Evolutionary conservation across 2,888 invertebrate species (phyloP).

Genomic region (Blastobasis lacticolella): DNA sequence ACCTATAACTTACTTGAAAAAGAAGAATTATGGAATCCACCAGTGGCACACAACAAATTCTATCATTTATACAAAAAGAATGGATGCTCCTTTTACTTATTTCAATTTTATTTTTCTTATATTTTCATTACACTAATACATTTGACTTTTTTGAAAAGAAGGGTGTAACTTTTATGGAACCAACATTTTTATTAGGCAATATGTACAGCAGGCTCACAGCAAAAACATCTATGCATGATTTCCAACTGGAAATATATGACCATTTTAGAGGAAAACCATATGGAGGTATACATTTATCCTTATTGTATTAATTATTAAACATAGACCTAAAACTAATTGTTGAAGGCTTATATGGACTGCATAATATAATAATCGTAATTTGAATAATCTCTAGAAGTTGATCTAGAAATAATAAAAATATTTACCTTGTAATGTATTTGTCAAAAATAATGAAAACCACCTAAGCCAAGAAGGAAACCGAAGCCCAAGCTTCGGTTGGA

Average conservation of each 20-base stretch:
- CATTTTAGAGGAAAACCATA: constrained; percentile 58
- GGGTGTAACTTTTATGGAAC: constrained; percentile 57
- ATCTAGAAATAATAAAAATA: too few relatives aligned
- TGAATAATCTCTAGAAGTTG: too few relatives aligned
- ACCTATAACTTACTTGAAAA: too few relatives aligned
- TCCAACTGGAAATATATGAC: constrained; percentile 57
- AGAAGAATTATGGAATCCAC: too few relatives aligned
- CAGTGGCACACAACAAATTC: constrained; percentile 29
- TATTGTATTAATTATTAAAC: too few relatives aligned
- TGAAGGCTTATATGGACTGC: too few relatives aligned
- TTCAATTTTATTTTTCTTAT: constrained; percentile 36
- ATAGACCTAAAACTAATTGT: too few relatives aligned
- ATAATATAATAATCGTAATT: too few relatives aligned
- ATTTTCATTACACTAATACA: constrained; percentile 58
- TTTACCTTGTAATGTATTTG: too few relatives aligned
- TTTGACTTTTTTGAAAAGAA: constrained; percentile 62
- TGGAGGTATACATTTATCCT: constrained; percentile 49
- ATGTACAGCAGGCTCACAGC: constrained; percentile 51
- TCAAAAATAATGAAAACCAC: too few relatives aligned
- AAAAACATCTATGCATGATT: constrained; percentile 60
- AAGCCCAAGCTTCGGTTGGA: too few relatives aligned
- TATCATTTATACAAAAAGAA: constrained; percentile 38
- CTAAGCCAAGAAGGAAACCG: too few relatives aligned
- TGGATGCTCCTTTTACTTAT: constrained; percentile 48
- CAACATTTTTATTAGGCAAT: constrained; percentile 65